Base-by-base conservation (phyloP, 2,113 vertebrate species). In the Mola mola region DNA sequence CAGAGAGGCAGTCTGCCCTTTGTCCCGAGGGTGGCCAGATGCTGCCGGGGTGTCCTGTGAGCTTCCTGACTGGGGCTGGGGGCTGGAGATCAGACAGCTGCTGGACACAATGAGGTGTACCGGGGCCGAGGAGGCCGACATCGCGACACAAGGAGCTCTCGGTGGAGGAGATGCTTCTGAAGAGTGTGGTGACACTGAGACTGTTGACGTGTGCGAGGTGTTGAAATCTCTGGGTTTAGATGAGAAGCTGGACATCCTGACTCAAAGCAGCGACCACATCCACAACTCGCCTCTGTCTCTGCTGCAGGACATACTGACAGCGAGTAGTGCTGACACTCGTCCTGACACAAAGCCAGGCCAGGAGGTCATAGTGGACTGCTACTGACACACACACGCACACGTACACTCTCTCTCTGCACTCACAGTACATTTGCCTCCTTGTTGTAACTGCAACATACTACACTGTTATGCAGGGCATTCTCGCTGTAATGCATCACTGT, bases 251-350 rank as follows among this genome's bases (percentile, higher is more conserved):
- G 75, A 66, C 8, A 69, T 88, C 5, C 85, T 98, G 47, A 91
- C 82, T 0, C 86, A 81, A 58, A 94, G 95, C 66, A 98, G 95
- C 1, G 95, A 96, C 79, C 91, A 96, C 0, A 9, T 95, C 47
- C 92, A 96, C 6, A 93, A 92, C 77, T 96, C 94, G 4, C 93
- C 95, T 0, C 89, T 84, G 44, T 98, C 96, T 0, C 93, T 99
- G 28, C 82, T 99, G 76, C 88, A 96, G 77, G 97, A 99, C 77
- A 93, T 99, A 61, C 88, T 96, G 66, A 94, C 94, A 3, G 53
- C 90, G 0, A 38, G 72, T 25, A 63, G 52, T 3, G 49, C 72
- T 52, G 68, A 63, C 52, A 22, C 53, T 13, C 49, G 12, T 1
- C 2, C 58, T n/a, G 51, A 75, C 20, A 17, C 47, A 11, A 24